Percentiles rank a stretch among this genome's conserved stretches.
Evolutionary conservation across 1,140 invertebrate genomes (phyloP).

Genomic region (Heliconius eleuchia): DNA sequence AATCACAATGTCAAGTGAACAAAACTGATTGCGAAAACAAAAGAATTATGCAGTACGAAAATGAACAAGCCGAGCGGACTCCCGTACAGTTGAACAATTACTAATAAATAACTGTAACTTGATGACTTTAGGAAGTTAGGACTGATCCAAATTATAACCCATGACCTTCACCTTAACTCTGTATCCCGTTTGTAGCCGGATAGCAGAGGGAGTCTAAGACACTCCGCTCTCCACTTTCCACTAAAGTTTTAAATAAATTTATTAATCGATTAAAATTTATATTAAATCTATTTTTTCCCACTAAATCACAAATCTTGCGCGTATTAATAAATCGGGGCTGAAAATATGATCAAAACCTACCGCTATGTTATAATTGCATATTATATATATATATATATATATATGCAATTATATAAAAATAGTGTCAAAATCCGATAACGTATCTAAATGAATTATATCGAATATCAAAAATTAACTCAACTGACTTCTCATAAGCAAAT

Average conservation of each 20-base stretch:
- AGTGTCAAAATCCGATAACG: neutral
- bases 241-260: too few relatives aligned
- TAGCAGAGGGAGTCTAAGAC: too few relatives aligned
- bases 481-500: neutral
- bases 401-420: neutral
- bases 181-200: too few relatives aligned
- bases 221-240: too few relatives aligned
- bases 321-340: neutral
- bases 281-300: neutral
- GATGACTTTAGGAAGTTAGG: neutral
- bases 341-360: neutral
- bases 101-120: neutral
- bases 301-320: neutral
- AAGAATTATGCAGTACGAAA: slow-evolving; percentile 29
- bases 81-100: slow-evolving; percentile 8
- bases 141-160: neutral
- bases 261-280: too few relatives aligned
- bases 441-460: neutral
- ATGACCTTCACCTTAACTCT: too few relatives aligned
- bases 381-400: too few relatives aligned
- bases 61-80: neutral
- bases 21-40: slow-evolving; percentile 34
- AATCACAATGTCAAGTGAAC: slow-evolving; percentile 58
- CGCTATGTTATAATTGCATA: neutral
- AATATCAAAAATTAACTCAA: neutral